Evolutionary conservation across 2,888 invertebrate species (phyloP), one percentile per base, ranked within the genome.

Genomic region (Dendrolimus houi): DNA sequence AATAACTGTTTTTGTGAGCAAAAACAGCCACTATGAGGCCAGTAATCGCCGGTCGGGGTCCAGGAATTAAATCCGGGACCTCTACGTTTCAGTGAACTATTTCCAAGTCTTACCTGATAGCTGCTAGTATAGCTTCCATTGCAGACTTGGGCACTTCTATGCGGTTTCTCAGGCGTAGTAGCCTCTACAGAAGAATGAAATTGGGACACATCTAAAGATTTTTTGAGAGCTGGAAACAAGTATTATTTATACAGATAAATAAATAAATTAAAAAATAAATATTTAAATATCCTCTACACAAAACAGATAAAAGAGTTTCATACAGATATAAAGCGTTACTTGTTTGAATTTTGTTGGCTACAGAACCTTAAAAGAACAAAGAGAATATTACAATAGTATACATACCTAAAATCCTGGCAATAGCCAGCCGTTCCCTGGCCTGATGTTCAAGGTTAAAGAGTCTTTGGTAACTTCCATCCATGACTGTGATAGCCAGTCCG

Each of bases 101-200:
- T 3, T 29, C 29, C 3, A 6, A 29, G 6, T 29, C 1, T 10
- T 60, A 80, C 80, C 74, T 72, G 75, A 13, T 80, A 80, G 13
- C 69, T 76, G 52, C 74, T 81, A 1, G 74, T 62, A 42, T 76
- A 81, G 52, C 67, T 64, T 3, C 62, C 75, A 42, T 77, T 73
- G 41, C 63, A 66, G 1, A 71, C 64, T 57, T 74, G 73, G 0
- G 67, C 64, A 0, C 63, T 62, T 0, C 61, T 60, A 40, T 60
- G 60, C 0, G 29, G 13, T 2, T 54, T 53, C 7, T 14, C 7
- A 13, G 6, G 8, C 0, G 68, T 69, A 52, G 56, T 62, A 0
- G 71, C 70, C 41, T 68, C 61, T 41, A 63, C 64, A 0, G 70
- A 65, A 0, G 62, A 62, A 42, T 54, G 64, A n/a, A 47, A 57